phyloP scores from a whole-genome alignment of 2,113 vertebrate species.

The Diglossa brunneiventris region DNA sequence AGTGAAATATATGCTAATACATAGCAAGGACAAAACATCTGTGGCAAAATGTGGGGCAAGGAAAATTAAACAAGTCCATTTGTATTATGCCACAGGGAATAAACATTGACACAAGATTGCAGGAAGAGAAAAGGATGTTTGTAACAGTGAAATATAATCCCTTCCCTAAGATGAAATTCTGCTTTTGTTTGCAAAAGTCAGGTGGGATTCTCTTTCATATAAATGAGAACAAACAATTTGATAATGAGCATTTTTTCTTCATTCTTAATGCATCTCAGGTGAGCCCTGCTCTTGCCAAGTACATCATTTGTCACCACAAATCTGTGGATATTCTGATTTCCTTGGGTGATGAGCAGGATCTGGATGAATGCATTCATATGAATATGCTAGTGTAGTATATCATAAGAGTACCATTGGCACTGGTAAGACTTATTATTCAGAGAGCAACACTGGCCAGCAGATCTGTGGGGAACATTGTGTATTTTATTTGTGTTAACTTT shows the following conservation, averaged over 20 bases:
- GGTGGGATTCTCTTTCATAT: neutral
- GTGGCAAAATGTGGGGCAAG: neutral
- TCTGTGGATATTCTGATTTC: neutral
- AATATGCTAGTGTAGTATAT: neutral
- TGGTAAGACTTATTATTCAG: neutral
- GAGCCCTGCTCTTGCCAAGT: neutral
- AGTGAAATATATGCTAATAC: neutral
- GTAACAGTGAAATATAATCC: neutral
- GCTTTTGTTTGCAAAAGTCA: constrained; percentile 1
- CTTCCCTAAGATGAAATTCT: neutral
- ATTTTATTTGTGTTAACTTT: neutral
- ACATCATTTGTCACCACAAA: neutral
- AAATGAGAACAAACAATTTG: neutral
- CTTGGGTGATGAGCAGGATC: neutral
- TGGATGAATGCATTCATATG: neutral
- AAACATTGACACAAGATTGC: neutral
- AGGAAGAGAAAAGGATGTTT: neutral
- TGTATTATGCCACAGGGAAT: neutral
- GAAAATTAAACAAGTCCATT: neutral
- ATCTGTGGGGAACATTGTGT: neutral
- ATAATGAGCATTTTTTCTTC: neutral
- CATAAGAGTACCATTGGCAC: neutral
- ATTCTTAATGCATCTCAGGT: neutral
- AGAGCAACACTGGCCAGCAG: neutral
- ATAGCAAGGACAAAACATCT: neutral